These are phyloP conservation scores for Balanococcus diminutus DNA, from an alignment of 2,888 invertebrate genomes.

Conservation along the genomic window DNA sequence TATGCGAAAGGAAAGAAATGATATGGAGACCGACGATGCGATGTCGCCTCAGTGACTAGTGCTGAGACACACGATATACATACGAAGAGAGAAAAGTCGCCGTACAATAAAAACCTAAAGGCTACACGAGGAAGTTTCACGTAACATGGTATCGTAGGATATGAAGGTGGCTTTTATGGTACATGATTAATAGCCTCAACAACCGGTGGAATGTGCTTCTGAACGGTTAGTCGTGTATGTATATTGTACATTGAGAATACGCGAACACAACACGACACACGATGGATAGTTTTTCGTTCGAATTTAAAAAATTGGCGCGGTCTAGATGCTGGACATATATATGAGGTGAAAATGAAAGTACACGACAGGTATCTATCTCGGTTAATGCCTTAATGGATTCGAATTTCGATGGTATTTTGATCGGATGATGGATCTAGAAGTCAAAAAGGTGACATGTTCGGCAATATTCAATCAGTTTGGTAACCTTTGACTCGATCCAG, in stretches of 20 bases:
- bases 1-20: too few relatives aligned
- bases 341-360: neutral
- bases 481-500: neutral
- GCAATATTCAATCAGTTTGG: neutral
- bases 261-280: neutral
- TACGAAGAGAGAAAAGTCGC: neutral
- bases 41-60: neutral
- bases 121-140: conserved; percentile 10
- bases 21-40: neutral
- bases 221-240: conserved; percentile 13
- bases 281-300: neutral
- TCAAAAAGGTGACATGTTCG: neutral
- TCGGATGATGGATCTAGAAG: neutral
- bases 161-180: neutral
- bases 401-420: neutral
- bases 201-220: conserved; percentile 1
- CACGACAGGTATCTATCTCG: neutral
- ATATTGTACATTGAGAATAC: neutral
- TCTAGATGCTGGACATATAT: neutral
- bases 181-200: conserved; percentile 15
- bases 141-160: neutral
- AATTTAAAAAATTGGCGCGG: neutral
- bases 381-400: neutral
- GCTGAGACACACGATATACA: neutral
- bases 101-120: neutral